phyloP scores from a whole-genome alignment of 2,888 invertebrate genomes.

The Pseudococcus viburni region DNA sequence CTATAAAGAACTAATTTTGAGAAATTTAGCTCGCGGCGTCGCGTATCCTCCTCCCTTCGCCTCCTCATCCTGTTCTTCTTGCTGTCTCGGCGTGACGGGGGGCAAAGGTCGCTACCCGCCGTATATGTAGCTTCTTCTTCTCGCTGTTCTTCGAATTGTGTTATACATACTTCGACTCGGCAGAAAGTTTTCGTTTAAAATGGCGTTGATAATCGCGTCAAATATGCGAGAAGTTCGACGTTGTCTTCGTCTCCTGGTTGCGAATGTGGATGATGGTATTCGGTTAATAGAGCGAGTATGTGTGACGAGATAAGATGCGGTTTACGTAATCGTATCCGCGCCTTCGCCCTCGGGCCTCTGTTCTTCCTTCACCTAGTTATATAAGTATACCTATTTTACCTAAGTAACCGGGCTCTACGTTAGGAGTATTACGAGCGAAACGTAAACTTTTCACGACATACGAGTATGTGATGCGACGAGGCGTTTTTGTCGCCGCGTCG shows the following conservation, averaged over 20 bases:
- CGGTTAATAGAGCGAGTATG: slow-evolving; percentile 16
- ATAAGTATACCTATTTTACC: neutral
- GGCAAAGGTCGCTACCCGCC: too few relatives aligned
- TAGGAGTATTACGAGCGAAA: neutral
- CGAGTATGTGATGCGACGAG: neutral
- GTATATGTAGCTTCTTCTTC: neutral
- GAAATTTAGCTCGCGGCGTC: neutral
- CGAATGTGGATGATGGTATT: neutral
- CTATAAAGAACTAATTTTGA: slow-evolving; percentile 23
- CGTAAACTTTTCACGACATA: neutral
- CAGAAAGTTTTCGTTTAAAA: neutral
- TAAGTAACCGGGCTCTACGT: too few relatives aligned
- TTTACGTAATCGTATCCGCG: too few relatives aligned
- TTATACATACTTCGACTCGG: neutral
- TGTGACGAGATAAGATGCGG: neutral
- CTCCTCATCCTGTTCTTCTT: too few relatives aligned
- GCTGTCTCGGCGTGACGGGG: too few relatives aligned
- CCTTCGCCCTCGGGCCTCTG: neutral
- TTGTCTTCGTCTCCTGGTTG: neutral
- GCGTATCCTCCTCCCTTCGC: neutral
- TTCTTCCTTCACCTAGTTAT: neutral
- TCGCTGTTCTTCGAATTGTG: neutral
- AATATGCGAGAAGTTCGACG: slow-evolving; percentile 46
- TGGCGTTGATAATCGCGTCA: slow-evolving; percentile 40
- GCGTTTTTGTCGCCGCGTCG: neutral